These are phyloP conservation scores for Sebastes variabilis DNA, from an alignment of 2,797 vertebrate species.

Conservation along the genomic window DNA sequence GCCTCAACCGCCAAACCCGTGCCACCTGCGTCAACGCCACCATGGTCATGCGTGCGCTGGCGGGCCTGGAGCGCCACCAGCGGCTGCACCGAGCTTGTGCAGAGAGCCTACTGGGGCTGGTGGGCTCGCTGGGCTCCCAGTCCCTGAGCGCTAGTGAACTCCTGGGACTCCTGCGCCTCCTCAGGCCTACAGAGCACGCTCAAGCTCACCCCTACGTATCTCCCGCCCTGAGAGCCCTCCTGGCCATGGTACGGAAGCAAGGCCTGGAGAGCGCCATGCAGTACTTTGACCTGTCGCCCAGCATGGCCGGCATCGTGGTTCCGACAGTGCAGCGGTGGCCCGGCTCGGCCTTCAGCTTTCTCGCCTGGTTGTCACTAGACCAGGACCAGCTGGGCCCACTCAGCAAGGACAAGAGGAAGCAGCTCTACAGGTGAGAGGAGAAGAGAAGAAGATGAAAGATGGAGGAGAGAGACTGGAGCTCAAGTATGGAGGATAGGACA, in stretches of 20 bases:
- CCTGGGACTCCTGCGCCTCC: slow-evolving; percentile 85
- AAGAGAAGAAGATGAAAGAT: not conserved
- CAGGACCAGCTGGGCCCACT: slow-evolving; percentile 87
- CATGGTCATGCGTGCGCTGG: slow-evolving; percentile 89
- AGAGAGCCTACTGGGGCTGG: slow-evolving; percentile 90
- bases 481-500: not conserved
- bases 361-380: slow-evolving; percentile 94
- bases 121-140: slow-evolving; percentile 93
- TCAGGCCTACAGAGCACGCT: slow-evolving; percentile 84
- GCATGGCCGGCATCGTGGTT: slow-evolving; percentile 94
- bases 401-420: slow-evolving; percentile 93
- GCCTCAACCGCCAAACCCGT: slow-evolving; percentile 93
- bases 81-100: slow-evolving; percentile 87
- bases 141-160: slow-evolving; percentile 91
- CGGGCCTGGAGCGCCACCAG: slow-evolving; percentile 81
- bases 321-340: slow-evolving; percentile 93
- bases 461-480: not conserved
- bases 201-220: slow-evolving; percentile 85
- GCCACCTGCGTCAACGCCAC: slow-evolving; percentile 93
- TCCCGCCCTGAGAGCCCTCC: slow-evolving; percentile 87
- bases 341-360: slow-evolving; percentile 93
- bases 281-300: slow-evolving; percentile 94
- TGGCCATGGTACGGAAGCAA: slow-evolving; percentile 93
- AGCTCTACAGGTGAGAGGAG: slow-evolving; percentile 91
- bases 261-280: slow-evolving; percentile 93